Evolutionary conservation across 2,888 invertebrate genomes (phyloP).

Genomic region (Herminia tarsipennalis): DNA sequence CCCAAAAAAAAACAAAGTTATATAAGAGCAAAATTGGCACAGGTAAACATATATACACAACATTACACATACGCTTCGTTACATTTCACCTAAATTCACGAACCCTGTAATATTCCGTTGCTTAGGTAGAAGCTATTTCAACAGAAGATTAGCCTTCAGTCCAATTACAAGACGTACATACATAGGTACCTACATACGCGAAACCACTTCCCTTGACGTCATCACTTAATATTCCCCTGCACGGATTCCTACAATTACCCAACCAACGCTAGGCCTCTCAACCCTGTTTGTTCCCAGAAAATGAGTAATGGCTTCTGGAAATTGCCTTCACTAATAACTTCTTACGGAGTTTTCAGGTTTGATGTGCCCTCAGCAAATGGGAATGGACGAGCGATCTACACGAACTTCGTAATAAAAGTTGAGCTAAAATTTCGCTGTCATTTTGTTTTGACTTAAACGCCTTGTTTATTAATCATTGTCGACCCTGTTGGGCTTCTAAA

Average conservation of each 20-base stretch:
- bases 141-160: slow-evolving; percentile 49
- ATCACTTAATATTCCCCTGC: slow-evolving; percentile 52
- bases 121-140: slow-evolving; percentile 33
- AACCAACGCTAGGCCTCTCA: slow-evolving; percentile 29
- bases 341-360: slow-evolving; percentile 70
- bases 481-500: slow-evolving; percentile 27
- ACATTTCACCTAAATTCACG: slow-evolving; percentile 7
- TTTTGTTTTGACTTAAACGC: slow-evolving; percentile 64
- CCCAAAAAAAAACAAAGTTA: too few species aligned
- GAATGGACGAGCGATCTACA: slow-evolving; percentile 50
- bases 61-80: background rate
- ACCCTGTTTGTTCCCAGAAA: slow-evolving; percentile 60
- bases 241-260: slow-evolving; percentile 47
- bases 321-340: slow-evolving; percentile 78
- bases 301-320: slow-evolving; percentile 79
- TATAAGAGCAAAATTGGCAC: background rate
- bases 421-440: slow-evolving; percentile 57
- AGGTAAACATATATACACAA: slow-evolving; percentile 16
- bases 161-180: slow-evolving; percentile 55
- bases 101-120: slow-evolving; percentile 18
- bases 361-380: slow-evolving; percentile 65
- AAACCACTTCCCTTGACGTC: slow-evolving; percentile 51
- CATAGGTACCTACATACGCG: slow-evolving; percentile 42
- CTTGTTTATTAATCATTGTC: slow-evolving; percentile 46
- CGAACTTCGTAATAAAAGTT: slow-evolving; percentile 66